Conservation (phyloP, 2,888 invertebrate species). For the Rhagonycha lutea region DNA sequence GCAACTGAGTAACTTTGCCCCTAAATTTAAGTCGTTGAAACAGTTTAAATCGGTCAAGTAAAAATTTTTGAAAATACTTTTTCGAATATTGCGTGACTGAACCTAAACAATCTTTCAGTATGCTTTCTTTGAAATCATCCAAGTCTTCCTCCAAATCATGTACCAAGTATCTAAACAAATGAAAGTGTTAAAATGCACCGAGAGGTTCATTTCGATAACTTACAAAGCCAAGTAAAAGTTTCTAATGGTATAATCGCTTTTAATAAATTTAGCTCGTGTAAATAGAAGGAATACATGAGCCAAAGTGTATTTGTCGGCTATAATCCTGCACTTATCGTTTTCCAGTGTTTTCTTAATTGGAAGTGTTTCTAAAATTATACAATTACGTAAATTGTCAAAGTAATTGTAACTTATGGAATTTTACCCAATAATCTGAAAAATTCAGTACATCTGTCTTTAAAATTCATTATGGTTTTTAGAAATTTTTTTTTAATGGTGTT, state of each 20-base stretch:
- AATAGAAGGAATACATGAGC: conserved; percentile 63
- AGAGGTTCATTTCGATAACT: conserved; percentile 41
- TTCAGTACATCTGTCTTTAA: conserved; percentile 22
- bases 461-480: conserved; percentile 22
- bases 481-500: background rate
- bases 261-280: conserved; percentile 55
- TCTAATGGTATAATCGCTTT: conserved; percentile 55
- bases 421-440: conserved; percentile 34
- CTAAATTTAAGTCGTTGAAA: conserved; percentile 54
- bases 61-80: conserved; percentile 42
- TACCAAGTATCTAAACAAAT: conserved; percentile 54
- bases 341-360: conserved; percentile 54
- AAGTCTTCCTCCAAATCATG: conserved; percentile 66
- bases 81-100: conserved; percentile 32
- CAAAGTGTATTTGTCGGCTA: conserved; percentile 62
- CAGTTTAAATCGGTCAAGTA: conserved; percentile 50
- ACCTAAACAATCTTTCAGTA: conserved; percentile 54
- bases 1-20: conserved; percentile 56
- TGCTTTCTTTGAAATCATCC: conserved; percentile 55
- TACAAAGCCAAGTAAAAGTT: conserved; percentile 63
- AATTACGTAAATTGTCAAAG: background rate
- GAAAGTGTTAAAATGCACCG: background rate
- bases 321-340: conserved; percentile 55
- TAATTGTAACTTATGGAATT: background rate
- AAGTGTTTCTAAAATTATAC: conserved; percentile 45